Evolutionary conservation across 2,113 vertebrate species (phyloP).

Genomic region (Lycocorax pyrrhopterus): DNA sequence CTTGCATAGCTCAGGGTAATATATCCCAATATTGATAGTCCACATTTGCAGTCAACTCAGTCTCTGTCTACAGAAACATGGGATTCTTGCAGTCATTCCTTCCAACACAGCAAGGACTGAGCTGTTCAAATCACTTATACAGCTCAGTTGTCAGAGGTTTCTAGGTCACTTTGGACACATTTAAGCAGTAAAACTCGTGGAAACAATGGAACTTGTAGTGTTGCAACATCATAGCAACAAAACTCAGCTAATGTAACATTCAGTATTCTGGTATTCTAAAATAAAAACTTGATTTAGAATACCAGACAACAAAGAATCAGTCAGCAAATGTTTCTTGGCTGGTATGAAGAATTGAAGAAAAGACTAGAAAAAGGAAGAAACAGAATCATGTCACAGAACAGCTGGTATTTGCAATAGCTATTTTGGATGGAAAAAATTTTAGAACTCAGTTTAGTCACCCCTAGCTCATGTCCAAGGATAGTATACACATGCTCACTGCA

Average conservation of each 20-base stretch:
- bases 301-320: background rate
- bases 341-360: background rate
- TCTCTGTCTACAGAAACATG: background rate
- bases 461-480: background rate
- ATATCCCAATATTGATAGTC: background rate
- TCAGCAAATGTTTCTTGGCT: background rate
- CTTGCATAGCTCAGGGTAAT: background rate
- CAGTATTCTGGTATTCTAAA: background rate
- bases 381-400: background rate
- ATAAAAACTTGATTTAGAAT: background rate
- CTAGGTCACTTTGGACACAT: background rate
- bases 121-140: background rate
- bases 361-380: background rate
- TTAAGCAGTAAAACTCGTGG: background rate
- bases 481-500: background rate
- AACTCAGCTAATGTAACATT: background rate
- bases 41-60: background rate
- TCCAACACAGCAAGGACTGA: background rate
- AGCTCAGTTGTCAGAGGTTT: background rate
- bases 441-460: background rate
- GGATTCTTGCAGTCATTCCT: background rate
- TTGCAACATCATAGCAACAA: background rate
- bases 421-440: background rate
- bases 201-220: background rate
- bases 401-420: background rate